These are phyloP conservation scores for Brienomyrus brachyistius DNA, from an alignment of 2,113 vertebrate genomes.

Conservation along the genomic window DNA sequence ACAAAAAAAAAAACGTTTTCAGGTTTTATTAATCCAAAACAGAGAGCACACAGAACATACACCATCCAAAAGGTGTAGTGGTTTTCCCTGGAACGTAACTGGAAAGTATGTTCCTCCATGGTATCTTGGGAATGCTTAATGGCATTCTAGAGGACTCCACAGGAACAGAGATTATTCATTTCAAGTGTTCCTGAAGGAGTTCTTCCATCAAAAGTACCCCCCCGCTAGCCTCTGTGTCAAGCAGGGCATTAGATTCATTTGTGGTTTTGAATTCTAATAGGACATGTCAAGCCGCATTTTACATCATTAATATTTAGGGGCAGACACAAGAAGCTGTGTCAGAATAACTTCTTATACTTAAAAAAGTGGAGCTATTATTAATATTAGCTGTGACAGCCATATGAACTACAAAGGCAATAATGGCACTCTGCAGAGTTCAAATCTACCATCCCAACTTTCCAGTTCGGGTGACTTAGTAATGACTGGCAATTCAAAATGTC, in stretches of 20 bases:
- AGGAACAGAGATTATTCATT: neutral
- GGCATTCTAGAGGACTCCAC: neutral
- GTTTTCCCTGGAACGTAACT: neutral
- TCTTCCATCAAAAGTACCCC: neutral
- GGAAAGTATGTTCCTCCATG: neutral
- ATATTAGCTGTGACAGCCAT: neutral
- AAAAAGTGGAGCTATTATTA: neutral
- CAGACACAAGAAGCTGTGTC: neutral
- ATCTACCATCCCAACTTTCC: neutral
- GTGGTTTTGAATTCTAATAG: neutral
- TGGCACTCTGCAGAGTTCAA: neutral
- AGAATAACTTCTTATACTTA: conserved; percentile 8
- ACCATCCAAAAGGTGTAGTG: neutral
- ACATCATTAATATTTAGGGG: neutral
- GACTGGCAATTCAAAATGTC: neutral
- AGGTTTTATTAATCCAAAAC: neutral
- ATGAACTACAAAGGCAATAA: neutral
- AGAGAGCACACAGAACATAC: neutral
- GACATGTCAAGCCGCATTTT: neutral
- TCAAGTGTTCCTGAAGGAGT: neutral
- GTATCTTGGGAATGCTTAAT: neutral
- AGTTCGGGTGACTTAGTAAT: neutral
- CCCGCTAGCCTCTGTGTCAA: too few relatives aligned
- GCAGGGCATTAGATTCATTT: neutral
- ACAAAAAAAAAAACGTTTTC: neutral